Percentiles rank a stretch among this genome's conserved stretches.
These are phyloP conservation scores for Drosophila ananassae DNA, from an alignment of 1,140 invertebrate species.

Conservation along the genomic window DNA sequence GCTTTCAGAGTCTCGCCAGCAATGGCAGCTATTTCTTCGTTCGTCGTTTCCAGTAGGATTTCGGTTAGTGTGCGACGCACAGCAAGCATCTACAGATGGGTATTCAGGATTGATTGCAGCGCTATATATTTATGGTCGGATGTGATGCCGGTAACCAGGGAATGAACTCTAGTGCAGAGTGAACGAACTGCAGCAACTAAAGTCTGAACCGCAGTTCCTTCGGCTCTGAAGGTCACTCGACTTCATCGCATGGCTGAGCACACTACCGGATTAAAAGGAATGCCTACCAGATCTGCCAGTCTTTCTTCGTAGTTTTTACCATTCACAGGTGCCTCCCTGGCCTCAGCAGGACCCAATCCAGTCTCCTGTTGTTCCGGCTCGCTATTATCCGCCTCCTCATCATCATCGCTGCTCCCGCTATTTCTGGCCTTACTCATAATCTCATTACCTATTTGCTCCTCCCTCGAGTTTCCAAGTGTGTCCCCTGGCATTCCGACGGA, in stretches of 20 bases:
- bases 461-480: constrained; percentile 10
- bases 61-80: constrained; percentile 94
- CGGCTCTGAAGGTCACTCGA: constrained; percentile 15
- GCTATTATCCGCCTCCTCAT: constrained; percentile 11
- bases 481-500: constrained; percentile 48
- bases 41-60: constrained; percentile 96
- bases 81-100: constrained; percentile 90
- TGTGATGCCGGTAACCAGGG: constrained; percentile 44
- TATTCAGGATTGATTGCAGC: constrained; percentile 46
- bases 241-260: constrained; percentile 57
- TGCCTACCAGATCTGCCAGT: constrained; percentile 81
- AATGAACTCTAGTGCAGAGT: constrained; percentile 51
- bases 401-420: constrained; percentile 23
- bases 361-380: not conserved
- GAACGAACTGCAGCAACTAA: constrained; percentile 17
- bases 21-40: constrained; percentile 92
- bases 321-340: constrained; percentile 48
- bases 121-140: constrained; percentile 37
- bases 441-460: constrained; percentile 71
- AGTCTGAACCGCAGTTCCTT: constrained; percentile 7
- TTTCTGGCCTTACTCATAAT: constrained; percentile 51
- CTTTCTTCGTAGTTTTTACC: constrained; percentile 83
- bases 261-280: constrained; percentile 48
- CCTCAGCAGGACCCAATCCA: not conserved
- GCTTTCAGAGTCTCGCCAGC: constrained; percentile 88